Evolutionary conservation across 2,113 vertebrate species (phyloP).

Genomic region (Phrynosoma platyrhinos): DNA sequence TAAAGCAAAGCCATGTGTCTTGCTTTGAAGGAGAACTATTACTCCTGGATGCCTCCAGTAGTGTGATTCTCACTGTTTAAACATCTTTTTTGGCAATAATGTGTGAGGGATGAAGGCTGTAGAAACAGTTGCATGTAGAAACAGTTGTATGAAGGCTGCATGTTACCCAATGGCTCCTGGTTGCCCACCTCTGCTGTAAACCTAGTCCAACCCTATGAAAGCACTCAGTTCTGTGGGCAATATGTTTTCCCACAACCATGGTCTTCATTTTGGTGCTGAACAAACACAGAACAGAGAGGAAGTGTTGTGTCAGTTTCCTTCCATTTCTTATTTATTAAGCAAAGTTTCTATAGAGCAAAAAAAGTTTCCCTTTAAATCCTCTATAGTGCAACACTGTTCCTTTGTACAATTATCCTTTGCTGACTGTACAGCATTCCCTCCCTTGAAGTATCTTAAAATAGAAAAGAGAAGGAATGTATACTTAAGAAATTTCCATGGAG

Average conservation of each 20-base stretch:
- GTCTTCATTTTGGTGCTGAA: neutral
- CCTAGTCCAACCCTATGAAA: neutral
- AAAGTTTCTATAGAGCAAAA: neutral
- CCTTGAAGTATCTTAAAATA: conserved; percentile 1
- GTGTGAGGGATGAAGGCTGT: too few relatives aligned
- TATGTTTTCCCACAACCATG: neutral
- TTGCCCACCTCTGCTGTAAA: too few relatives aligned
- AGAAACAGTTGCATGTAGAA: too few relatives aligned
- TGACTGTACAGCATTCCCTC: neutral
- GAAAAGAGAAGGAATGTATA: neutral
- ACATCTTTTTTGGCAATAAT: too few relatives aligned
- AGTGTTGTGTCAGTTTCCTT: neutral
- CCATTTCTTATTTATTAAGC: neutral
- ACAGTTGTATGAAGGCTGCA: too few relatives aligned
- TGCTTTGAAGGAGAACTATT: too few relatives aligned
- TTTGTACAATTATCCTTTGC: neutral
- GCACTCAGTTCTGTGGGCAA: neutral
- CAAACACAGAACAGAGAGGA: neutral
- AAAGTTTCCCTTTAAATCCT: neutral
- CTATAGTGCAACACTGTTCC: neutral
- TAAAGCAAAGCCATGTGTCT: too few relatives aligned
- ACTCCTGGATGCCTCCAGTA: too few relatives aligned
- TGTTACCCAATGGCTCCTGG: too few relatives aligned
- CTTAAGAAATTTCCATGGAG: neutral
- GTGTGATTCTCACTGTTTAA: too few relatives aligned